Conservation (phyloP, 2,797 vertebrate species). For the Gephyroberyx darwinii region DNA sequence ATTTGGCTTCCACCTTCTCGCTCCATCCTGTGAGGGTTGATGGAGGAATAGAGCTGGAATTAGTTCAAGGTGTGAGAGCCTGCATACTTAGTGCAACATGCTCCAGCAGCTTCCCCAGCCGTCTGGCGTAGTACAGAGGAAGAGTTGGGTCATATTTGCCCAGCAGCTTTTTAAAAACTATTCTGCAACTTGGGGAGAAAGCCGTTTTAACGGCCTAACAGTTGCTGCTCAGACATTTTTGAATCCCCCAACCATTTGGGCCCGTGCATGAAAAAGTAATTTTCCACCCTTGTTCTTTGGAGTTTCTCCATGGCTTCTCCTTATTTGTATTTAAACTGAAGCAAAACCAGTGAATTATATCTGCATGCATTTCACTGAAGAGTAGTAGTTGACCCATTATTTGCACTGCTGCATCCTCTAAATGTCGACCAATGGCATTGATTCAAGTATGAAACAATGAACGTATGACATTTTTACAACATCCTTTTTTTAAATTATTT, state of each 20-base stretch:
- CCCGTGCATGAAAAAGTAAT: conserved; percentile 59
- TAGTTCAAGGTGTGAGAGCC: not conserved
- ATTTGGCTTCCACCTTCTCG: not conserved
- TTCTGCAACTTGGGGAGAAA: conserved; percentile 17
- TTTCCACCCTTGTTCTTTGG: conserved; percentile 43
- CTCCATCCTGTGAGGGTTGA: not conserved
- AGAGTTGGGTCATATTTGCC: conserved; percentile 17
- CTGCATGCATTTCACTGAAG: not conserved
- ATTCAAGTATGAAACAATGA: not conserved
- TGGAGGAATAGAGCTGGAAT: conserved; percentile 8
- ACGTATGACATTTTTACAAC: too few species aligned
- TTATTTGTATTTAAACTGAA: conserved; percentile 22
- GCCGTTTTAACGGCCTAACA: conserved; percentile 45
- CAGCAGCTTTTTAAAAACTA: not conserved
- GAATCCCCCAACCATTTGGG: conserved; percentile 27
- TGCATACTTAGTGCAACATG: conserved; percentile 18
- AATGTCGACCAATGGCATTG: not conserved
- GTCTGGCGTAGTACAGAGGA: conserved; percentile 15
- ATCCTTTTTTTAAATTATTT: too few species aligned
- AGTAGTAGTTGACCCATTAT: not conserved
- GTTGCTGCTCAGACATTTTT: conserved; percentile 34
- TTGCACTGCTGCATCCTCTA: not conserved
- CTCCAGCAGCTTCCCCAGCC: conserved; percentile 21
- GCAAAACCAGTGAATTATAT: conserved; percentile 13
- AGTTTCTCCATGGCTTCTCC: conserved; percentile 30